Evolutionary conservation across 2,113 vertebrate genomes (phyloP).

Genomic region (Seriola rivoliana): DNA sequence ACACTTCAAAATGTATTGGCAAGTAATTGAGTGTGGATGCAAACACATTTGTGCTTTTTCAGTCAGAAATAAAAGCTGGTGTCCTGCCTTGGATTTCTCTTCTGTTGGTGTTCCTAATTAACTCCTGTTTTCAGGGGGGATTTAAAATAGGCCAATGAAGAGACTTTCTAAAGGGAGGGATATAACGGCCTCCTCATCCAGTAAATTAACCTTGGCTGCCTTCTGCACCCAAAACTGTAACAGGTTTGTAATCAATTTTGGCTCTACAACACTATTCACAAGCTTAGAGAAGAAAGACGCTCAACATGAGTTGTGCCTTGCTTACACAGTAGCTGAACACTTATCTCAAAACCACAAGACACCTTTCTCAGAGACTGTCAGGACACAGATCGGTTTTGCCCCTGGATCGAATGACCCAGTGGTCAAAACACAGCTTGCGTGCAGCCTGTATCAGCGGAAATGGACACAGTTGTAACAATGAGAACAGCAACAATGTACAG

Average conservation of each 20-base stretch:
- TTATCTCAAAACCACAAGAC: constrained; percentile 47
- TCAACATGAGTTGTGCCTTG: constrained; percentile 48
- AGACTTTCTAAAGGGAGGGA: constrained; percentile 65
- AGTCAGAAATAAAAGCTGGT: constrained; percentile 58
- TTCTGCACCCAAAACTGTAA: constrained; percentile 73
- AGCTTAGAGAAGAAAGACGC: constrained; percentile 41
- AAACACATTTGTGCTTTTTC: constrained; percentile 64
- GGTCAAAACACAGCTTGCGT: constrained; percentile 28
- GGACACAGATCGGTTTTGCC: constrained; percentile 4
- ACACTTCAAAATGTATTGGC: constrained; percentile 48
- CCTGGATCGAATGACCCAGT: constrained; percentile 4
- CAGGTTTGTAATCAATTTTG: constrained; percentile 63
- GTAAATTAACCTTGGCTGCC: constrained; percentile 79
- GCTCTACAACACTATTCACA: constrained; percentile 35
- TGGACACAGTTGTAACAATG: constrained; percentile 14
- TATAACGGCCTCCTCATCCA: constrained; percentile 69
- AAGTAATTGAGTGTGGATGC: constrained; percentile 61
- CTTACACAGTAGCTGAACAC: constrained; percentile 48
- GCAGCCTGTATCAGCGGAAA: constrained; percentile 15
- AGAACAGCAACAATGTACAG: constrained; percentile 9
- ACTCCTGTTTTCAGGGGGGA: constrained; percentile 73
- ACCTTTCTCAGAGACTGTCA: constrained; percentile 30
- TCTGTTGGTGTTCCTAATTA: constrained; percentile 74
- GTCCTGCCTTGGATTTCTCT: constrained; percentile 61
- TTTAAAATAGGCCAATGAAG: constrained; percentile 74